Evolutionary conservation across 2,888 invertebrate species (phyloP).

Genomic region (Dinocampus coccinellae): DNA sequence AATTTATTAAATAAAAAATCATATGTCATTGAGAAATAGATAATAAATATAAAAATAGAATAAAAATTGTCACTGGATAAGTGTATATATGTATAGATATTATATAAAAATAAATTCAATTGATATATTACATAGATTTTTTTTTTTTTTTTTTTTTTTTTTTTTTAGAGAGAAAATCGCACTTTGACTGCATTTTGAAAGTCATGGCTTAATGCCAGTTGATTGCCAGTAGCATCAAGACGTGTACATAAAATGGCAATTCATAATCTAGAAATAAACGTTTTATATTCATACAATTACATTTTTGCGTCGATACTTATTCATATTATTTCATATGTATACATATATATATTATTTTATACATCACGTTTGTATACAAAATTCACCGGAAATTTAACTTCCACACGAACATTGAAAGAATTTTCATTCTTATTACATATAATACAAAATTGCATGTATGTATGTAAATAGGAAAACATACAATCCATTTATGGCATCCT

Average conservation of each 20-base stretch:
- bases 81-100: background rate
- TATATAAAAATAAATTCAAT: background rate
- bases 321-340: background rate
- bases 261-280: background rate
- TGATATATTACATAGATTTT: background rate
- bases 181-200: background rate
- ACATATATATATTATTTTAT: too few relatives aligned
- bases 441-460: too few relatives aligned
- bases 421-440: background rate
- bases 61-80: background rate
- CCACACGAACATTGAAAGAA: background rate
- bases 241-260: background rate
- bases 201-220: conserved; percentile 1
- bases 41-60: background rate
- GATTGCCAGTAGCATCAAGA: background rate
- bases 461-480: too few relatives aligned
- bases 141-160: too few relatives aligned
- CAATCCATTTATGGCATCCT: background rate
- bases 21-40: too few relatives aligned
- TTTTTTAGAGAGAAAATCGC: background rate
- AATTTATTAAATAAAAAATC: too few relatives aligned
- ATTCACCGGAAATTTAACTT: background rate
- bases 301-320: background rate
- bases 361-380: background rate
- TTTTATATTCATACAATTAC: background rate